Conservation (phyloP, 2,797 vertebrate species). For the Karalla daura region DNA sequence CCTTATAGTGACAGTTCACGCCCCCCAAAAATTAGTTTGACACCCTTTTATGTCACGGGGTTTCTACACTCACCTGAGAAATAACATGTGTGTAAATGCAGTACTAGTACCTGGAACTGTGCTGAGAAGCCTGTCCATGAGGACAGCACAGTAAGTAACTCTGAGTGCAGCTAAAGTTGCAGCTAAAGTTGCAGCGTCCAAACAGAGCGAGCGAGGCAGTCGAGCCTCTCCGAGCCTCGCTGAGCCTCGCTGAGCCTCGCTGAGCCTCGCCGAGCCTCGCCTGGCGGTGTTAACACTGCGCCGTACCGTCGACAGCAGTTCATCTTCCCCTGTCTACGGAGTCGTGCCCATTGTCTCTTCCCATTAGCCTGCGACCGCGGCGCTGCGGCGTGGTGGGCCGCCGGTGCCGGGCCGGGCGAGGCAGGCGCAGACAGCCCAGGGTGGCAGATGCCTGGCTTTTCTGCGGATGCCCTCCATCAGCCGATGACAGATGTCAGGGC, state of each 20-base stretch:
- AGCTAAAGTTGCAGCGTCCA: conserved; percentile 29
- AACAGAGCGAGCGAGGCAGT: conserved; percentile 27
- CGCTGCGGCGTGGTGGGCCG: conserved; percentile 43
- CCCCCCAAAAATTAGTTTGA: too few species aligned
- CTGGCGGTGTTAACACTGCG: too few species aligned
- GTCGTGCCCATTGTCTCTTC: conserved; percentile 81
- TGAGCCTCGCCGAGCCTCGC: conserved; percentile 48
- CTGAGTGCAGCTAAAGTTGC: conserved; percentile 46
- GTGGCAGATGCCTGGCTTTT: conserved; percentile 85
- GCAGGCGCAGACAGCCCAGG: conserved; percentile 75
- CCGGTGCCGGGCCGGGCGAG: conserved; percentile 54
- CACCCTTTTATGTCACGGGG: conserved; percentile 10
- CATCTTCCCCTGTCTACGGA: conserved; percentile 71
- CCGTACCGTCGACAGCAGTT: conserved; percentile 67
- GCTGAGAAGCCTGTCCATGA: conserved; percentile 16
- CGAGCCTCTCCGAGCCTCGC: conserved; percentile 39
- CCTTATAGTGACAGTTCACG: too few species aligned
- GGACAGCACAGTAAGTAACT: conserved; percentile 35
- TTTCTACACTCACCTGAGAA: conserved; percentile 23
- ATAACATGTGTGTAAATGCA: conserved; percentile 32
- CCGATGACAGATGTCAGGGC: conserved; percentile 87
- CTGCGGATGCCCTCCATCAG: conserved; percentile 83
- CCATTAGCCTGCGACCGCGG: conserved; percentile 78
- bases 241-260: too few species aligned
- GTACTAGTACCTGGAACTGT: neutral